These are phyloP conservation scores for Synodontis membranacea DNA, from an alignment of 2,113 vertebrate genomes.

Conservation along the genomic window DNA sequence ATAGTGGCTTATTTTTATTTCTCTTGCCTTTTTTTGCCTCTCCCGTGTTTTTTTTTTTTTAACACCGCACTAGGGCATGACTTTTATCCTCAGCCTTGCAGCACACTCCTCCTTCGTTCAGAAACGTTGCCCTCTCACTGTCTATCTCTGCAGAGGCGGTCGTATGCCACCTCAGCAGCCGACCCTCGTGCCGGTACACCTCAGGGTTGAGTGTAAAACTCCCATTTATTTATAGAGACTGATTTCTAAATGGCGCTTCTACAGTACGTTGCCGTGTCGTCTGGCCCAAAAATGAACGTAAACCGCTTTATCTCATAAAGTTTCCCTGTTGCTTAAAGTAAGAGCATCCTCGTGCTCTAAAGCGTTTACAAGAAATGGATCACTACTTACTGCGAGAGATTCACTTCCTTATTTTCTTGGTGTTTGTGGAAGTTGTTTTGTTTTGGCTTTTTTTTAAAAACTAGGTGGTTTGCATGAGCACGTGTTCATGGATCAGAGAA, in stretches of 20 bases:
- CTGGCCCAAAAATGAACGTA: not conserved
- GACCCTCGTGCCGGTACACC: not conserved
- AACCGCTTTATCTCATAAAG: not conserved
- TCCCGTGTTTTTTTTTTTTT: not conserved
- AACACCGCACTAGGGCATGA: not conserved
- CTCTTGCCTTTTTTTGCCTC: not conserved
- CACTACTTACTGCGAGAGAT: not conserved
- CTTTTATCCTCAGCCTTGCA: not conserved
- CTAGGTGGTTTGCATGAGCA: not conserved
- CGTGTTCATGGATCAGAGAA: not conserved
- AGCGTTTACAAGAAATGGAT: conserved; percentile 9
- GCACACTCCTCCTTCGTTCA: not conserved
- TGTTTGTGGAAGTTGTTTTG: not conserved
- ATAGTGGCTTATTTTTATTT: conserved; percentile 4
- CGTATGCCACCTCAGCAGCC: not conserved
- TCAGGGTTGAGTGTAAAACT: not conserved
- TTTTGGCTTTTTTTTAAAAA: not conserved
- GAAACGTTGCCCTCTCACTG: not conserved
- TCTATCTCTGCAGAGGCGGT: not conserved
- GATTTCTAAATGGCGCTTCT: not conserved
- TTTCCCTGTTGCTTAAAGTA: not conserved
- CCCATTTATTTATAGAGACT: not conserved
- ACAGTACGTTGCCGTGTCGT: conserved; percentile 1
- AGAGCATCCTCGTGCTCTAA: not conserved
- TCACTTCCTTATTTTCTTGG: conserved; percentile 21